These are phyloP conservation scores for Carabus problematicus DNA, from an alignment of 2,888 invertebrate genomes.

Conservation along the genomic window DNA sequence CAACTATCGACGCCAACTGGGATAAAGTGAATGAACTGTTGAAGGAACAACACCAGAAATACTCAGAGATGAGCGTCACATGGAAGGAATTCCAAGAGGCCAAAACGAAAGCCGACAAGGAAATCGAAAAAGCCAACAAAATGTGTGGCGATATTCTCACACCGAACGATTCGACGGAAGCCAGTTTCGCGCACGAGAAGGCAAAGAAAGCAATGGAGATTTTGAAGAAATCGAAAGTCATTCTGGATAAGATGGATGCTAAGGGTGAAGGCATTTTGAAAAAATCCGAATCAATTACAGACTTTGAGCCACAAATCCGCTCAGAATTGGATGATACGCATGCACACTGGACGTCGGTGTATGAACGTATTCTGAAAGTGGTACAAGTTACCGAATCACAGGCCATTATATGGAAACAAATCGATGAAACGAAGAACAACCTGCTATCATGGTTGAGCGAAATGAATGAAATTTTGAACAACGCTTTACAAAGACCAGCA, in stretches of 20 bases:
- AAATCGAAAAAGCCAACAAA: constrained; percentile 74
- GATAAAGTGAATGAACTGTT: constrained; percentile 79
- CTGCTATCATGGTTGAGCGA: constrained; percentile 84
- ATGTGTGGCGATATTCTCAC: constrained; percentile 69
- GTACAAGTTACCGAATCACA: constrained; percentile 87
- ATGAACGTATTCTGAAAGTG: constrained; percentile 74
- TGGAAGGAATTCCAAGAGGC: constrained; percentile 79
- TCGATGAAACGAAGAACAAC: constrained; percentile 85
- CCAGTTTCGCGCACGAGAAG: constrained; percentile 74
- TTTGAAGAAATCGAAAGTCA: constrained; percentile 75
- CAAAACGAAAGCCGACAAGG: constrained; percentile 72
- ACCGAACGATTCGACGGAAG: constrained; percentile 76
- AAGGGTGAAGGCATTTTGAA: constrained; percentile 76
- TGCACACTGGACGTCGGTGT: constrained; percentile 73
- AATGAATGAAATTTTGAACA: constrained; percentile 78
- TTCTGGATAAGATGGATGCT: constrained; percentile 79
- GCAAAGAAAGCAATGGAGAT: constrained; percentile 78
- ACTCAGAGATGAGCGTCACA: constrained; percentile 74
- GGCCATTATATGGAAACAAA: constrained; percentile 90
- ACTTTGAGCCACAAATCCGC: constrained; percentile 68
- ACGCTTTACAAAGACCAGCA: constrained; percentile 76
- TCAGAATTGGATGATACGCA: constrained; percentile 70
- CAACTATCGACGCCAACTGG: constrained; percentile 81
- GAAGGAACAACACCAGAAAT: constrained; percentile 76
- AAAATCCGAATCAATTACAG: constrained; percentile 72